These are phyloP conservation scores for Cottus gobio DNA, from an alignment of 2,113 vertebrate genomes.

Conservation along the genomic window DNA sequence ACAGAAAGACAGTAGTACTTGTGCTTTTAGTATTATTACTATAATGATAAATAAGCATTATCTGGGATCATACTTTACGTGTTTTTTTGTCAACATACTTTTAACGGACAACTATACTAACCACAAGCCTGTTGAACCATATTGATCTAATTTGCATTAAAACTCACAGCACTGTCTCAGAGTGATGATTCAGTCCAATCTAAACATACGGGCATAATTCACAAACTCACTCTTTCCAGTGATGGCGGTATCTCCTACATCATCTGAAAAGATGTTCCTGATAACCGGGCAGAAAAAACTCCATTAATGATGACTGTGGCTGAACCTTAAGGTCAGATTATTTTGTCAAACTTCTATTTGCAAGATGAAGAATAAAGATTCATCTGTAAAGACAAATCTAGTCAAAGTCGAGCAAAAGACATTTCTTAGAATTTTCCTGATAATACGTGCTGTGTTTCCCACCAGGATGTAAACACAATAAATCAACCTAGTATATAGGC, in stretches of 20 bases:
- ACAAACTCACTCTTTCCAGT: background rate
- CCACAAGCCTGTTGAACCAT: background rate
- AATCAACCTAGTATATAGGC: background rate
- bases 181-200: background rate
- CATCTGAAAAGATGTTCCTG: background rate
- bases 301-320: no score
- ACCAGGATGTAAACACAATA: background rate
- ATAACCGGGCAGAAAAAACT: background rate
- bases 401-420: background rate
- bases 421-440: background rate
- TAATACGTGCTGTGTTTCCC: background rate
- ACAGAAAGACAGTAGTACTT: background rate
- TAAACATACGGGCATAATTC: background rate
- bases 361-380: background rate
- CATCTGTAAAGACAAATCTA: background rate
- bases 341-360: background rate
- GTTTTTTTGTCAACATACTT: background rate
- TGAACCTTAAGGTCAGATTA: background rate
- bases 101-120: background rate
- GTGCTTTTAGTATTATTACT: no score
- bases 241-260: background rate
- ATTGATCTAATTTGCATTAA: background rate
- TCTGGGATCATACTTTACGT: background rate
- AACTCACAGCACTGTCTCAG: background rate
- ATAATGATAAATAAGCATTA: background rate